Evolutionary conservation across 2,888 invertebrate species (phyloP).

Genomic region (Dolomedes plantarius): DNA sequence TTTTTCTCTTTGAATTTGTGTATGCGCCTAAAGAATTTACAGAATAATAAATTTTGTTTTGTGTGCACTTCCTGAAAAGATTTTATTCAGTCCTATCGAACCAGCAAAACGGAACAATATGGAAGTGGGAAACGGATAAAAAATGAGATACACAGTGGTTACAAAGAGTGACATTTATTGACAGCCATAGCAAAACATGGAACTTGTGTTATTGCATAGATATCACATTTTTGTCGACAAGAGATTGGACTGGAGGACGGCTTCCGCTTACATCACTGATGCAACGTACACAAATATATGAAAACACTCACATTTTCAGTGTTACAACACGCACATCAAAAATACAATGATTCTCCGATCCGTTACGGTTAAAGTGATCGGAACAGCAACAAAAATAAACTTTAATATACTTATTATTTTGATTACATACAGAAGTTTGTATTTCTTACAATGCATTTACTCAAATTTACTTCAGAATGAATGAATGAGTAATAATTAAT

Average conservation of each 20-base stretch:
- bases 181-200: conserved; percentile 70
- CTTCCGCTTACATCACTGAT: conserved; percentile 36
- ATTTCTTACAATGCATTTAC: no score
- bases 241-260: conserved; percentile 67
- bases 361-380: neutral
- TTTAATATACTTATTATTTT: no score
- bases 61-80: no score
- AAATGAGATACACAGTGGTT: neutral
- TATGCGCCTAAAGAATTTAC: no score
- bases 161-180: conserved; percentile 67
- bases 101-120: no score
- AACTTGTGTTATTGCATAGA: conserved; percentile 70
- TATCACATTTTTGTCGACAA: conserved; percentile 67
- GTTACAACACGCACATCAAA: conserved; percentile 24
- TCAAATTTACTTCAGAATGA: no score
- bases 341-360: conserved; percentile 30
- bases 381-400: neutral
- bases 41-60: no score
- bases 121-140: neutral
- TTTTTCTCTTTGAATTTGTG: no score
- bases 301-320: conserved; percentile 10
- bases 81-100: no score
- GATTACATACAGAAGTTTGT: no score
- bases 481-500: no score
- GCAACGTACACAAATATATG: conserved; percentile 15